Evolutionary conservation across 2,888 invertebrate genomes (phyloP).

Genomic region (Tetrapedia diversipes): DNA sequence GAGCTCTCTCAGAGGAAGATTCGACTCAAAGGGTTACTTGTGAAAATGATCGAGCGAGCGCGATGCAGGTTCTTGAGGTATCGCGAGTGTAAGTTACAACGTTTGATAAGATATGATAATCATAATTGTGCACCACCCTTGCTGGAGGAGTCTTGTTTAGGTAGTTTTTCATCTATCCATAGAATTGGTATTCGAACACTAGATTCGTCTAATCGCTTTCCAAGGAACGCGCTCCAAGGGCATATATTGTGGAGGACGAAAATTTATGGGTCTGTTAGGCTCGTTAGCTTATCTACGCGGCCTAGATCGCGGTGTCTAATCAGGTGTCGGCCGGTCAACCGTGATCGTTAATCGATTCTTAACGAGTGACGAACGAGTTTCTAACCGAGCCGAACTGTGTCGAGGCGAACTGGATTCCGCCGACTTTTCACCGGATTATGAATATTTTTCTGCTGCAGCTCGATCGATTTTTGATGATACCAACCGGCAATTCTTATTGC

Average conservation of each 20-base stretch:
- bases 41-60: not conserved
- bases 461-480: not conserved
- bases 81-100: too few species aligned
- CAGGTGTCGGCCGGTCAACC: conserved; percentile 36
- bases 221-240: not conserved
- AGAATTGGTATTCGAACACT: too few species aligned
- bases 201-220: not conserved
- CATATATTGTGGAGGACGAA: not conserved
- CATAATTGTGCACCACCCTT: too few species aligned
- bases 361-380: conserved; percentile 55
- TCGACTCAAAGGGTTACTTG: conserved; percentile 2
- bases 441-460: conserved; percentile 7
- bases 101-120: too few species aligned
- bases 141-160: too few species aligned
- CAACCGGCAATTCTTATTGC: too few species aligned
- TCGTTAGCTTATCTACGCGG: conserved; percentile 57
- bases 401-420: conserved; percentile 59
- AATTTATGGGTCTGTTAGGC: conserved; percentile 14
- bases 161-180: too few species aligned
- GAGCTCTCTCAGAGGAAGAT: too few species aligned
- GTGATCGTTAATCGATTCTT: conserved; percentile 58
- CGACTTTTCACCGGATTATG: conserved; percentile 27
- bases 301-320: conserved; percentile 46
- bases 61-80: not conserved
- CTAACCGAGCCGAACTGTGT: conserved; percentile 52